phyloP scores from a whole-genome alignment of 2,797 vertebrate genomes.

The Allenopithecus nigroviridis region DNA sequence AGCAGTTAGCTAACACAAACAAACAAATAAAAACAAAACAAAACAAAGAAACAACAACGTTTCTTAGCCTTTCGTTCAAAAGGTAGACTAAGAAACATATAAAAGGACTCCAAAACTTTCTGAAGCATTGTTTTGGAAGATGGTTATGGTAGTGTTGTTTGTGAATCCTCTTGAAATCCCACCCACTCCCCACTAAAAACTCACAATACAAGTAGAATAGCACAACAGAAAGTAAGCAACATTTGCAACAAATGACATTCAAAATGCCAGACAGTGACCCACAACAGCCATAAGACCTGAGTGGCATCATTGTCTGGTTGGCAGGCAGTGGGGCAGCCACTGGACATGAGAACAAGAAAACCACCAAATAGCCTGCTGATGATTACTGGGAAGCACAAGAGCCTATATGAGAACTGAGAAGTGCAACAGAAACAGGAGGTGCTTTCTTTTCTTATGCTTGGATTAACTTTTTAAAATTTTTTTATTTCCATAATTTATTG shows the following conservation, averaged over 20 bases:
- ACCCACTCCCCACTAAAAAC: background rate
- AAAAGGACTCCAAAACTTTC: background rate
- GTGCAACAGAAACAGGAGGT: fast-evolving
- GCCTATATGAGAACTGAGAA: background rate
- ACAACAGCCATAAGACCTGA: background rate
- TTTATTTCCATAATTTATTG: background rate
- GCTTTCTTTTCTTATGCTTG: background rate
- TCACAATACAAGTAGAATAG: background rate
- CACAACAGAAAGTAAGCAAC: background rate
- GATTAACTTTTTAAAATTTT: background rate
- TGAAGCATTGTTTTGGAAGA: background rate
- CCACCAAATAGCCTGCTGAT: background rate
- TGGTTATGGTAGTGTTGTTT: background rate
- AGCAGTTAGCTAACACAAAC: background rate
- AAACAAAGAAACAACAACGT: no score
- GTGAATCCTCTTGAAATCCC: background rate
- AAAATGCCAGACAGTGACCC: background rate
- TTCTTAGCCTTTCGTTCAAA: background rate
- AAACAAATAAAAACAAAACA: no score
- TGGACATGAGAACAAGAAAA: no score
- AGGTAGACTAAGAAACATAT: background rate
- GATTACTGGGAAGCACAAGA: background rate
- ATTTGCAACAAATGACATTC: background rate
- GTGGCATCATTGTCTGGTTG: background rate
- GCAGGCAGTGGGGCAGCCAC: fast-evolving